Percentiles rank a stretch among this genome's conserved stretches.
Evolutionary conservation across 2,888 invertebrate genomes (phyloP).

Genomic region (Geophilus truncorum): DNA sequence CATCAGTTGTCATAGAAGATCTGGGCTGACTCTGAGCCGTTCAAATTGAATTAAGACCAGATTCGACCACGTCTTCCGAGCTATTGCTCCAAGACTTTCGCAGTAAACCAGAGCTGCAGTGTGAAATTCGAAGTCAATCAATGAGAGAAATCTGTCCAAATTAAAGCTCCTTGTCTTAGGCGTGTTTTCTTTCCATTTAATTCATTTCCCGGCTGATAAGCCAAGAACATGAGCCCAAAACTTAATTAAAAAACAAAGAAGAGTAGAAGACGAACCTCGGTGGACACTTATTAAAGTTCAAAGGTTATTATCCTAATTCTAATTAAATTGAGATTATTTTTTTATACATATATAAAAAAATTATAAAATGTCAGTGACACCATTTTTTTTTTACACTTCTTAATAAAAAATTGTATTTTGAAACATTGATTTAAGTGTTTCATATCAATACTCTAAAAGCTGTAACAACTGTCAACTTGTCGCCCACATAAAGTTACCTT

Average conservation of each 20-base stretch:
- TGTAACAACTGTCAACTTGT: neutral
- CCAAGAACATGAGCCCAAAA: neutral
- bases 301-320: too few species aligned
- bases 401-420: neutral
- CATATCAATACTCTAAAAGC: neutral
- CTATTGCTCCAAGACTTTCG: neutral
- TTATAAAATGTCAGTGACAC: too few species aligned
- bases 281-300: too few species aligned
- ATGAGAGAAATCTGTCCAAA: neutral
- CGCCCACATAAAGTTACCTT: neutral
- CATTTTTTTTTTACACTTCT: too few species aligned
- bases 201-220: neutral
- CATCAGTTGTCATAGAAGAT: conserved; percentile 10
- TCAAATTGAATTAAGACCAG: conserved; percentile 10
- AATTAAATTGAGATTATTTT: too few species aligned
- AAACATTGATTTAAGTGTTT: neutral
- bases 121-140: conserved; percentile 10
- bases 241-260: conserved; percentile 1
- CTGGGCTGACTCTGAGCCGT: neutral
- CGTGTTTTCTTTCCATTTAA: neutral
- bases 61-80: neutral
- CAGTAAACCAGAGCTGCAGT: neutral
- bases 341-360: too few species aligned
- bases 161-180: conserved; percentile 5
- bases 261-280: too few species aligned